Evolutionary conservation across 2,888 invertebrate species (phyloP).

Genomic region (Diloba caeruleocephala): DNA sequence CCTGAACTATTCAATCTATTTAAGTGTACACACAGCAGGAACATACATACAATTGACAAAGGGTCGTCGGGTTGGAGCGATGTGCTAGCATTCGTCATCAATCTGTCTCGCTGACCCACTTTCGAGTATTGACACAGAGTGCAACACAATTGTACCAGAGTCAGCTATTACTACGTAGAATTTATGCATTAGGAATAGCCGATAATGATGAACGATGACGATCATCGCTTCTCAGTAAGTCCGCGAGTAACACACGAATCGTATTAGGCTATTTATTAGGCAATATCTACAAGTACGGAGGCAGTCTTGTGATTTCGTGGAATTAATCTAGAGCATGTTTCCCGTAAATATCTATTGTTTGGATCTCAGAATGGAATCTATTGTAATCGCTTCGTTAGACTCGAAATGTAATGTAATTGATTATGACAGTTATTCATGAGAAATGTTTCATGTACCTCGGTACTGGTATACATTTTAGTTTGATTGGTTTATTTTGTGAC

Average conservation of each 20-base stretch:
- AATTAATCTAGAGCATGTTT: slow-evolving; percentile 8
- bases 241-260: slow-evolving; percentile 45
- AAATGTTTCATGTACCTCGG: slow-evolving; percentile 7
- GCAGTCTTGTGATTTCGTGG: slow-evolving; percentile 14
- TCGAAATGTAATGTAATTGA: slow-evolving; percentile 5
- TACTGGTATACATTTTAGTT: not conserved
- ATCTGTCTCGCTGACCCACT: slow-evolving; percentile 56
- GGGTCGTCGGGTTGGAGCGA: slow-evolving; percentile 40
- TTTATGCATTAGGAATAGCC: slow-evolving; percentile 52
- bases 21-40: slow-evolving; percentile 25
- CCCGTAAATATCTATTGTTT: slow-evolving; percentile 6
- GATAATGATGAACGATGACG: slow-evolving; percentile 55
- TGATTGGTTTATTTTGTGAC: too few species aligned
- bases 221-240: slow-evolving; percentile 49
- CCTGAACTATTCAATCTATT: slow-evolving; percentile 36
- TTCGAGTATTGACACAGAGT: slow-evolving; percentile 55
- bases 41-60: slow-evolving; percentile 43
- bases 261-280: slow-evolving; percentile 39
- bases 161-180: slow-evolving; percentile 37
- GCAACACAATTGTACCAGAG: slow-evolving; percentile 44
- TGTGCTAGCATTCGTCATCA: slow-evolving; percentile 51
- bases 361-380: slow-evolving; percentile 2
- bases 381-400: slow-evolving; percentile 25
- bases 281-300: slow-evolving; percentile 19
- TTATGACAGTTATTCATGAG: slow-evolving; percentile 16